Percentiles rank a stretch among this genome's conserved stretches.
Conservation (phyloP, 1,140 invertebrate genomes). For the Pectinophora gossypiella region DNA sequence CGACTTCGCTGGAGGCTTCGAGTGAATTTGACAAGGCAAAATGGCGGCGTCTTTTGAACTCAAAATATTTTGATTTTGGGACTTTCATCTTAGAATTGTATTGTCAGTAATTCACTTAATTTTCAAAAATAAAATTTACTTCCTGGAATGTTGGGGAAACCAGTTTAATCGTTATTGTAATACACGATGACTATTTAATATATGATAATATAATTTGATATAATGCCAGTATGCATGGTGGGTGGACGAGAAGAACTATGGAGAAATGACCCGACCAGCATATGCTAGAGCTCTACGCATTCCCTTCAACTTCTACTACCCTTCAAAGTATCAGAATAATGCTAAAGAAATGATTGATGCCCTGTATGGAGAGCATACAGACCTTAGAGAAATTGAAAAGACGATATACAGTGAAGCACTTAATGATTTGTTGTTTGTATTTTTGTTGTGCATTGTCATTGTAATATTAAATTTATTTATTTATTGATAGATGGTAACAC, state of each 20-base stretch:
- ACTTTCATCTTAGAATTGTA: too few species aligned
- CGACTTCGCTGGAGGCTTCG: slow-evolving; percentile 33
- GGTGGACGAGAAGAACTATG: slow-evolving; percentile 88
- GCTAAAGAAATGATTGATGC: slow-evolving; percentile 82
- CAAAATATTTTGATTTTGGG: slow-evolving; percentile 34
- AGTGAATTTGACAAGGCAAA: slow-evolving; percentile 60
- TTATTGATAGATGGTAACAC: too few species aligned
- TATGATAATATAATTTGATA: too few species aligned
- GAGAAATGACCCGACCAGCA: slow-evolving; percentile 85
- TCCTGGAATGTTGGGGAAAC: too few species aligned
- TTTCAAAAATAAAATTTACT: too few species aligned
- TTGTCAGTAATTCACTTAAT: too few species aligned
- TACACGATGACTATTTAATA: too few species aligned
- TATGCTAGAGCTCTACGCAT: slow-evolving; percentile 88
- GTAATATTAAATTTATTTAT: too few species aligned
- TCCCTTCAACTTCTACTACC: slow-evolving; percentile 90
- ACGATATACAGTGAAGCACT: too few species aligned
- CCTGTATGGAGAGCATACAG: slow-evolving; percentile 75
- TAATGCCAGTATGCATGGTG: slow-evolving; percentile 80
- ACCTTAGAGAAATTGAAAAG: slow-evolving; percentile 61
- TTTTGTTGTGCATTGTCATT: too few species aligned
- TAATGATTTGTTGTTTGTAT: too few species aligned
- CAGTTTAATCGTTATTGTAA: too few species aligned
- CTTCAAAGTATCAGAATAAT: slow-evolving; percentile 80
- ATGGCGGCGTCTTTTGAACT: slow-evolving; percentile 71